Evolutionary conservation across 2,888 invertebrate genomes (phyloP), one percentile per base, ranked within the genome.

Genomic region (Thymelicus lineola): DNA sequence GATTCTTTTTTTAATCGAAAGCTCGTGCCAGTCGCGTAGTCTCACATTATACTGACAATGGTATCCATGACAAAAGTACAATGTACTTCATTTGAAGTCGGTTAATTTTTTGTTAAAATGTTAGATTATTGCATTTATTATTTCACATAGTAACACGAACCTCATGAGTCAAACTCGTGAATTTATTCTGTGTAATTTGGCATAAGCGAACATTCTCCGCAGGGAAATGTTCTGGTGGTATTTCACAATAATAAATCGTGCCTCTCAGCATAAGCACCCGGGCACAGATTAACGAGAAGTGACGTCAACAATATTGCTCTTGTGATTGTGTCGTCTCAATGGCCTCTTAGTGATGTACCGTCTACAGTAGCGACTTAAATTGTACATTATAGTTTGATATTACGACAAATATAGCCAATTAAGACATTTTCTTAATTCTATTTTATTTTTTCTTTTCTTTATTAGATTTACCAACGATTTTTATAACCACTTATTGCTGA

Each of bases 171-270:
- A 55, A 55, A 55, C 53, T 28, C 12, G 4, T 12, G 53, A 55
- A 55, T 55, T 55, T 55, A 55, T 17, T 6, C 53, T 28, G 20
- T 55, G 66, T 57, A 66, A 71, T 62, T 66, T 62, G 64, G 53
- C 67, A 65, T 58, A 62, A 71, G 57, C 17, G 55, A 15, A 66
- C 62, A 67, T 66, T 73, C 69, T 72, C 71, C 50, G 63, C 63
- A 66, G 66, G 67, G 67, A 67, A 67, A 67, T 61, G 60, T 67
- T 67, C 35, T 61, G 53, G 50, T 50, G 36, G 20, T 67, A 61
- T 61, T 67, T 42, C 61, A 61, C 42, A 60, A 66, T 46, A 66
- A 60, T 67, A 67, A 61, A 67, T 67, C 60, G 67, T 53, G 59
- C 20, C 63, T 57, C 66, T 66, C 66, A 17, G 53, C 60, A 12